Evolutionary conservation across 1,140 invertebrate genomes (phyloP).

Genomic region (Scaptodrosophila lebanonensis): DNA sequence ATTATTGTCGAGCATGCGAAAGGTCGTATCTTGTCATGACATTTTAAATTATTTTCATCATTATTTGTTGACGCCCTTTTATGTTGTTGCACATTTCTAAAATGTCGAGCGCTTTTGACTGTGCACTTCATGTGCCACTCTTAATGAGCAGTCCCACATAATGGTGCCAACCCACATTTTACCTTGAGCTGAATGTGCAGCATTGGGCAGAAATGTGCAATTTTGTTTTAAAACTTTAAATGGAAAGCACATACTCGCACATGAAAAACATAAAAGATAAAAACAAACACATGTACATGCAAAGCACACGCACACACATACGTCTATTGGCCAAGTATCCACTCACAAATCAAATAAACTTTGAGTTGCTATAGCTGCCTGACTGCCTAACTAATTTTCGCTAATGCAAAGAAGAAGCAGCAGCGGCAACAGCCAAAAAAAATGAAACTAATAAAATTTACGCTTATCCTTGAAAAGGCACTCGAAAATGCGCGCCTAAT

Average conservation of each 20-base stretch:
- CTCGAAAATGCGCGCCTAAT: constrained; percentile 71
- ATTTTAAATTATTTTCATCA: constrained; percentile 34
- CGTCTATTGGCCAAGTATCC: no score
- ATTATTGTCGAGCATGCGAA: no score
- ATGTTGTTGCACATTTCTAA: constrained; percentile 37
- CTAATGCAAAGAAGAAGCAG: constrained; percentile 60
- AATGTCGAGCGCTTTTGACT: no score
- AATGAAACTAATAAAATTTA: constrained; percentile 74
- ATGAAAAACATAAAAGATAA: no score
- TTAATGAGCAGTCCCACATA: no score
- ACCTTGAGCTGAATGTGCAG: no score
- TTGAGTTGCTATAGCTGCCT: constrained; percentile 44
- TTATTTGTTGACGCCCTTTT: constrained; percentile 33
- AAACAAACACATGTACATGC: not conserved
- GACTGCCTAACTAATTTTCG: constrained; percentile 65
- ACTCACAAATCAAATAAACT: constrained; percentile 48
- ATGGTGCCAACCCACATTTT: no score
- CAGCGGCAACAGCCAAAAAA: constrained; percentile 8
- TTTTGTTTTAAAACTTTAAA: constrained; percentile 16
- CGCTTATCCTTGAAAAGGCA: constrained; percentile 71
- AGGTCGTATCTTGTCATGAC: no score
- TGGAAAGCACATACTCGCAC: constrained; percentile 16
- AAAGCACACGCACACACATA: not conserved
- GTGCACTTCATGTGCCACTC: no score
- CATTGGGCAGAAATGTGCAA: no score